phyloP scores from a whole-genome alignment of 2,888 invertebrate species.

The Plutella xylostella region DNA sequence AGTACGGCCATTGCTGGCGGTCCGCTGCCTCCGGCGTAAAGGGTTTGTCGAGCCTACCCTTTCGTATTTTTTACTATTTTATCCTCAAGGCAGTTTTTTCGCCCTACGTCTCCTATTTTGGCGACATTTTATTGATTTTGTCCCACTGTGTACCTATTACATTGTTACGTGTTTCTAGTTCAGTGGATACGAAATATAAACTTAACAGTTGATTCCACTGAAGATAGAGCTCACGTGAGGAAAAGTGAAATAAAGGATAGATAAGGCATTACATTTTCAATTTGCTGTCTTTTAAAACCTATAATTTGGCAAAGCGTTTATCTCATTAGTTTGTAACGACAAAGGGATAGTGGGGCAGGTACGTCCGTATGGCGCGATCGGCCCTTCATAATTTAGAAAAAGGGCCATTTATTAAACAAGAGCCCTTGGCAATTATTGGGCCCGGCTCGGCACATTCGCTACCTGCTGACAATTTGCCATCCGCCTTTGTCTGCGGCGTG shows the following conservation, averaged over 20 bases:
- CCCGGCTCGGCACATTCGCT: slow-evolving; percentile 63
- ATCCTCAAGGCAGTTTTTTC: slow-evolving; percentile 18
- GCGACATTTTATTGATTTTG: too few species aligned
- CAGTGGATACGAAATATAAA: too few species aligned
- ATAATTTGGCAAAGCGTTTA: slow-evolving; percentile 8
- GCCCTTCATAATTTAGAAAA: slow-evolving; percentile 65
- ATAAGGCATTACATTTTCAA: too few species aligned
- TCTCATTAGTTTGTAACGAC: slow-evolving; percentile 5
- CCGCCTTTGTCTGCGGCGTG: slow-evolving; percentile 68
- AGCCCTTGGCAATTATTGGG: slow-evolving; percentile 63
- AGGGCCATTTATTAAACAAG: slow-evolving; percentile 66
- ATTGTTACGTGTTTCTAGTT: too few species aligned
- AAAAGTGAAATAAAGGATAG: too few species aligned
- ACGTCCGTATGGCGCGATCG: slow-evolving; percentile 64
- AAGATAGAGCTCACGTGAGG: too few species aligned
- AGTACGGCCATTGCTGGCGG: slow-evolving; percentile 61
- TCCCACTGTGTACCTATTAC: too few species aligned
- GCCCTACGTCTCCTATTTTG: neutral
- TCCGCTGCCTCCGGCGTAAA: slow-evolving; percentile 59
- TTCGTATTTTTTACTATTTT: slow-evolving; percentile 41
- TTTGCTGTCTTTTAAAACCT: too few species aligned
- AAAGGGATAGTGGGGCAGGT: slow-evolving; percentile 38
- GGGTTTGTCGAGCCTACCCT: slow-evolving; percentile 51
- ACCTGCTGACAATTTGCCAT: slow-evolving; percentile 68
- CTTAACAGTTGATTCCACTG: too few species aligned